Percentiles rank a stretch among this genome's conserved stretches.
phyloP scores from a whole-genome alignment of 1,140 invertebrate species.

The Drosophila pectinifera region DNA sequence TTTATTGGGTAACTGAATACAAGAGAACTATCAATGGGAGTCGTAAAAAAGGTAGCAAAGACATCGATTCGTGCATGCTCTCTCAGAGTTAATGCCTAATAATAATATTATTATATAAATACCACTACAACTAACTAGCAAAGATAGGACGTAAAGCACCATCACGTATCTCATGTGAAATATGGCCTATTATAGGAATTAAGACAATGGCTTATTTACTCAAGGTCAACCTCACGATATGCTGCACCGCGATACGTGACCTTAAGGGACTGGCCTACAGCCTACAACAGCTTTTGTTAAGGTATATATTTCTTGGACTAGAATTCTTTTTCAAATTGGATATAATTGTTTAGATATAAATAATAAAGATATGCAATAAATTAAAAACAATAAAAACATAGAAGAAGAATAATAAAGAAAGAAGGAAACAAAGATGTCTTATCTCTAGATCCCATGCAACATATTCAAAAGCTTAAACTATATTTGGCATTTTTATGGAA shows the following conservation, averaged over 20 bases:
- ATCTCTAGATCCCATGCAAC: background rate
- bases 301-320: background rate
- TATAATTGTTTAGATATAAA: background rate
- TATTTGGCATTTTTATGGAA: constrained; percentile 13
- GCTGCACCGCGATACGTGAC: background rate
- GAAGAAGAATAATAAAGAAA: too few species aligned
- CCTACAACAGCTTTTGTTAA: too few species aligned
- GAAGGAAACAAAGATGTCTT: too few species aligned
- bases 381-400: too few species aligned
- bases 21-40: constrained; percentile 5
- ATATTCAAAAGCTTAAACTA: constrained; percentile 4
- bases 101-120: too few species aligned
- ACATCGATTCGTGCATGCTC: constrained; percentile 28
- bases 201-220: background rate
- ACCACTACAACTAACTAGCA: too few species aligned
- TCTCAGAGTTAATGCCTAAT: too few species aligned
- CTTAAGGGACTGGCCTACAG: too few species aligned
- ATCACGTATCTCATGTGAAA: background rate
- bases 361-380: background rate
- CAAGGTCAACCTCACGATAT: background rate
- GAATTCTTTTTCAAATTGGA: too few species aligned
- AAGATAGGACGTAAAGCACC: background rate
- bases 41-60: background rate
- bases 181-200: background rate
- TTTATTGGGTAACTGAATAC: constrained; percentile 67